Base-by-base conservation (phyloP, 2,888 invertebrate genomes). In the Dryobota labecula region DNA sequence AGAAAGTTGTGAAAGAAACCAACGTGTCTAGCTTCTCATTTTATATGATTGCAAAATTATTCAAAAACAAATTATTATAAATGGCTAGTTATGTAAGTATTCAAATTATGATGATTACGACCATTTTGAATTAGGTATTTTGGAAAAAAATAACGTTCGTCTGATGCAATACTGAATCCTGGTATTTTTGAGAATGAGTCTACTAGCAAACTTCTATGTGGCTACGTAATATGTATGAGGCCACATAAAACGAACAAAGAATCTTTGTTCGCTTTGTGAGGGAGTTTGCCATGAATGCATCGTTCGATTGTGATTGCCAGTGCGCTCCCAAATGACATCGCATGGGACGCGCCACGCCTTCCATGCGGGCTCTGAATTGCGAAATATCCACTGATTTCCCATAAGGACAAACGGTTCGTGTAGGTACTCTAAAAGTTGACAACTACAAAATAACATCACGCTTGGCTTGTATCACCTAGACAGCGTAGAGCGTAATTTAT, bases 181-280 rank as follows among this genome's bases (percentile, higher is more conserved):
- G 51, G 47, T 68, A 67, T 72, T 74, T 77, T 74, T 62, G 57
- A 62, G 73, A 54, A 27, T 15, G 45, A 49, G 18, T 60, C 51
- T 70, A 79, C 56, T 36, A 61, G n/a, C 15, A 47, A 41, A 69
- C 11, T 53, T 56, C 13, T 64, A 62, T 51, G 64, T 76, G 62
- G 69, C 60, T 78, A 65, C 18, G 18, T 66, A 57, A 49, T 47
- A 76, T 47, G 76, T 60, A 75, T 78, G 68, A 80, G 58, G 63
- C 33, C 80, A 78, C 84, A 83, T 76, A 84, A 77, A 86, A 88
- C 82, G 66, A 77, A 84, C 88, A 94, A 94, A 93, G 89, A 89
- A 90, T 90, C 89, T 91, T 93, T 94, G 93, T 94, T 90, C 80
- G 86, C 89, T 89, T 93, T 93, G 91, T 94, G 80, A 68, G 85